Evolutionary conservation across 1,140 invertebrate species (phyloP).

Genomic region (Pararge aegeria): DNA sequence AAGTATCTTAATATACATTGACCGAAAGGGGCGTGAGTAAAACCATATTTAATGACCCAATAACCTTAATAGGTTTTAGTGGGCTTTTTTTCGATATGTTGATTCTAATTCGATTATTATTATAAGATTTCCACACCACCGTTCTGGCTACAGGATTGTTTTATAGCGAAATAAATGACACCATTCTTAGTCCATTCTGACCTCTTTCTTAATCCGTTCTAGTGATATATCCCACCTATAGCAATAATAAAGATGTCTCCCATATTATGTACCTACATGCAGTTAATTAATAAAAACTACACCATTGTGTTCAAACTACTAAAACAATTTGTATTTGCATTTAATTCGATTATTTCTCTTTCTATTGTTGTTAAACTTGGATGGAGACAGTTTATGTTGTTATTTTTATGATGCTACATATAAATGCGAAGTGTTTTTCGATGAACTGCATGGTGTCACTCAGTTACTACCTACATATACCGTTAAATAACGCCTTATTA

Average conservation of each 20-base stretch:
- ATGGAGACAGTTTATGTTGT: conserved; percentile 39
- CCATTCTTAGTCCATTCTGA: neutral
- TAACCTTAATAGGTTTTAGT: too few species aligned
- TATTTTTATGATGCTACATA: conserved; percentile 44
- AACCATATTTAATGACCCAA: too few species aligned
- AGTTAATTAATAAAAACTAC: conserved; percentile 22
- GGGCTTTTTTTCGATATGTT: too few species aligned
- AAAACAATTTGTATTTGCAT: conserved; percentile 44
- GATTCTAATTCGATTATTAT: too few species aligned
- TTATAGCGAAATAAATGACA: neutral
- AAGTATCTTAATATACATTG: too few species aligned
- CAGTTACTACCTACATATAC: conserved; percentile 28
- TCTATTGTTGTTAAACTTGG: conserved; percentile 44
- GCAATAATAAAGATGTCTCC: conserved; percentile 35
- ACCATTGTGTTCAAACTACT: conserved; percentile 36
- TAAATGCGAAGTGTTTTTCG: conserved; percentile 42
- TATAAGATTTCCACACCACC: neutral
- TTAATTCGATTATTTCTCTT: conserved; percentile 40
- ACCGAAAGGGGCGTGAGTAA: too few species aligned
- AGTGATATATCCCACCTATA: conserved; percentile 58
- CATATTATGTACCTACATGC: conserved; percentile 22
- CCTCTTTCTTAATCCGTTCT: conserved; percentile 29
- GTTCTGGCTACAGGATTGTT: neutral
- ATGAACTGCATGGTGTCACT: conserved; percentile 38
- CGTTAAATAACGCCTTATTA: conserved; percentile 43